These are phyloP conservation scores for Stomatorhinus ivindoensis DNA, from an alignment of 2,113 vertebrate species.

Conservation along the genomic window DNA sequence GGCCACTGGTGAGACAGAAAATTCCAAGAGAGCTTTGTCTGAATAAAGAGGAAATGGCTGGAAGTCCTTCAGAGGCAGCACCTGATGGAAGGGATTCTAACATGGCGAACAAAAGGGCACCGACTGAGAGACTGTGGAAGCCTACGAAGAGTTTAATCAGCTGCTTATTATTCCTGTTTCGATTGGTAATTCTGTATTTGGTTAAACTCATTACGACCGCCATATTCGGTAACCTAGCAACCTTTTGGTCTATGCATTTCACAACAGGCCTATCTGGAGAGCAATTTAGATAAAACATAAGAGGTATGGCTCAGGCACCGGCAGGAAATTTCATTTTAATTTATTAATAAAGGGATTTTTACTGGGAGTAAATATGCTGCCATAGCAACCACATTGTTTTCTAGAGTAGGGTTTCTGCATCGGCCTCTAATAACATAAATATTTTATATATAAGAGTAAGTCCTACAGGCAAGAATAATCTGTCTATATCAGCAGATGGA, in stretches of 20 bases:
- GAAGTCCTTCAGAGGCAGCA: background rate
- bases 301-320: background rate
- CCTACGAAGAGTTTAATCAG: background rate
- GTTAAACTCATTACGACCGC: background rate
- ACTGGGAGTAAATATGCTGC: background rate
- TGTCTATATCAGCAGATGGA: background rate
- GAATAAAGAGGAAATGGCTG: background rate
- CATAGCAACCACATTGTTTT: background rate
- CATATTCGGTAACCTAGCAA: background rate
- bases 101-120: background rate
- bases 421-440: background rate
- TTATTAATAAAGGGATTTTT: conserved; percentile 1
- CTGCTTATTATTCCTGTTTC: background rate
- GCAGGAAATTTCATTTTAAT: conserved; percentile 4
- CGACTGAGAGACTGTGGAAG: background rate
- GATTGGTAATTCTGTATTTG: background rate
- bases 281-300: conserved; percentile 2
- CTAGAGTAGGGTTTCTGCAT: background rate
- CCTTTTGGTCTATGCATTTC: background rate
- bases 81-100: background rate
- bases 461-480: background rate
- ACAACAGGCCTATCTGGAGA: background rate
- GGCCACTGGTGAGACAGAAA: background rate
- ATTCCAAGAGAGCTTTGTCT: background rate
- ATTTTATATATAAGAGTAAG: background rate